Percentiles rank a stretch among this genome's conserved stretches.
Evolutionary conservation across 2,113 vertebrate species (phyloP).

Genomic region (Gymnobelideus leadbeateri): DNA sequence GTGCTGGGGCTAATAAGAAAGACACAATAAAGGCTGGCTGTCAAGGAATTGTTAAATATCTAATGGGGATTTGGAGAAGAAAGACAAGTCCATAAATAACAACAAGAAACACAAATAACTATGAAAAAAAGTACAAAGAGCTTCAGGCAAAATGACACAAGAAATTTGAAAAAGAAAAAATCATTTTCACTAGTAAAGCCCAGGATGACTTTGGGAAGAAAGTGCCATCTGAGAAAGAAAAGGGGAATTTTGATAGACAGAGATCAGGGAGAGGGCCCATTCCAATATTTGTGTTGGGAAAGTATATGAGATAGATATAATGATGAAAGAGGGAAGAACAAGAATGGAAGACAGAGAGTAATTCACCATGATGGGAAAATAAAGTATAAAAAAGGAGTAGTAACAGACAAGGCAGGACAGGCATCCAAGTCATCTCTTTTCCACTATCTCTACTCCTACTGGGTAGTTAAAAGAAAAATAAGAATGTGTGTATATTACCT

Average conservation of each 20-base stretch:
- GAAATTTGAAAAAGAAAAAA: neutral
- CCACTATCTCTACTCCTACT: neutral
- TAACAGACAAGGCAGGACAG: neutral
- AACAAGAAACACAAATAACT: neutral
- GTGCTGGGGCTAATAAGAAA: neutral
- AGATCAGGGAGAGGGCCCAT: neutral
- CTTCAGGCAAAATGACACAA: neutral
- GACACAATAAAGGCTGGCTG: neutral
- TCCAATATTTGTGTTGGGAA: neutral
- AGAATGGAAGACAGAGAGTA: neutral
- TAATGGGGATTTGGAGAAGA: neutral
- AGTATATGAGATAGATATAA: neutral
- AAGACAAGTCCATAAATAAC: neutral
- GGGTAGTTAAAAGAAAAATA: neutral
- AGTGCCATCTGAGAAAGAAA: neutral
- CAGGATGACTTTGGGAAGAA: neutral
- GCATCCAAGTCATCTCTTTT: neutral
- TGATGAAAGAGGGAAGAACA: neutral
- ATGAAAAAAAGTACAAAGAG: neutral
- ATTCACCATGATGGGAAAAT: neutral
- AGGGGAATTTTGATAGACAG: neutral
- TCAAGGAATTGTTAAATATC: neutral
- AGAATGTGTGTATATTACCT: neutral
- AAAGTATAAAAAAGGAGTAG: neutral
- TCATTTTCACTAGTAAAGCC: neutral